These are phyloP conservation scores for Acanthococcus lagerstroemiae DNA, from an alignment of 2,888 invertebrate species.

Conservation along the genomic window DNA sequence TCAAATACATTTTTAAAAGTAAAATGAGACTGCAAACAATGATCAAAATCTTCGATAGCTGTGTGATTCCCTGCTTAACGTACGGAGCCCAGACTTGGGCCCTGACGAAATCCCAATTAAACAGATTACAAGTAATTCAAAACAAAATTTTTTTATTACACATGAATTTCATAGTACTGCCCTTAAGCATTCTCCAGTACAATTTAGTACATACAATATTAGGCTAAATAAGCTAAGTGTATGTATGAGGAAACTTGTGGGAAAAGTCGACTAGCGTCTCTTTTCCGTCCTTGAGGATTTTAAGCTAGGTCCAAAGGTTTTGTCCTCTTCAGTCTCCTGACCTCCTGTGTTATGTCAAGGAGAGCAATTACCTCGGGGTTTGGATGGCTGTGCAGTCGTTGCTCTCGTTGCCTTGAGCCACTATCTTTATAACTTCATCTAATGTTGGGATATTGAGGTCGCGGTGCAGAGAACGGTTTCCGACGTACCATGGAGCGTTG, in stretches of 20 bases:
- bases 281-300: neutral
- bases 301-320: neutral
- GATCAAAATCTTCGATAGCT: too few relatives aligned
- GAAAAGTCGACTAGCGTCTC: neutral
- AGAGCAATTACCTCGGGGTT: neutral
- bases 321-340: neutral
- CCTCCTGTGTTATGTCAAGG: neutral
- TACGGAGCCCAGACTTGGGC: too few relatives aligned
- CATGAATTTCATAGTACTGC: too few relatives aligned
- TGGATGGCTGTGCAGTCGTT: neutral
- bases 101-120: too few relatives aligned
- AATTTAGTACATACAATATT: too few relatives aligned
- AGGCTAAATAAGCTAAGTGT: neutral
- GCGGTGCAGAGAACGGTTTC: neutral
- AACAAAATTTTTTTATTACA: too few relatives aligned
- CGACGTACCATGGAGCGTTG: neutral
- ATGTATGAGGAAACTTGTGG: neutral
- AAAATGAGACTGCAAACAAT: too few relatives aligned
- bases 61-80: too few relatives aligned
- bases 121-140: too few relatives aligned
- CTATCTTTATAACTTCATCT: neutral
- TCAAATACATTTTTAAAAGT: too few relatives aligned
- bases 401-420: neutral
- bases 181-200: too few relatives aligned
- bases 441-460: neutral